Base-by-base conservation (phyloP, 2,888 invertebrate species). In the Mamestra brassicae region DNA sequence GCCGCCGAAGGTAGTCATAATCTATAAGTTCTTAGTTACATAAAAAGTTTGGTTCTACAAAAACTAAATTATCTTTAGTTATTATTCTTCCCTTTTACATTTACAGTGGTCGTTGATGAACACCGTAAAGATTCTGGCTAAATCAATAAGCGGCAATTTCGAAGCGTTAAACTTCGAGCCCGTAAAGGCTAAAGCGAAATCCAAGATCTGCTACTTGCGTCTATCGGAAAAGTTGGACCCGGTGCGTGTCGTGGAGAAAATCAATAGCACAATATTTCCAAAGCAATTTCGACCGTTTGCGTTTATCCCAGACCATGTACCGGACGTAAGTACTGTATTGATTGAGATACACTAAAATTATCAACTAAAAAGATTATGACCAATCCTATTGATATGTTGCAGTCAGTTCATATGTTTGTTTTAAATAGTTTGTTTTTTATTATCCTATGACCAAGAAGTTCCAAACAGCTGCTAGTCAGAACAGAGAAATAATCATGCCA, bases 141-240 rank as follows among this genome's bases (percentile, higher is more conserved):
- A 85, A 58, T 38, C 73, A 1, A 88, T 94, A 4, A 82, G 65
- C 0, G 93, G 92, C 0, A 82, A 88, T 3, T 94, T 91, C 60
- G 92, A 93, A 70, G 87, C 89, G 0, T 67, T 94, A 2, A 91
- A 90, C 72, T 92, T 93, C 57, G 45, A 57, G 3, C 1, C 7
- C 0, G 78, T 52, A 0, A 57, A 55, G 0, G 3, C 38, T 10
- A 65, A 45, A 58, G 0, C 8, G 10, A 71, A 57, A 1, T 88
- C 0, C 0, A 86, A 91, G 74, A 88, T 73, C 3, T 90, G 90
- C 11, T 94, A 91, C 68, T 4, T 95, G n/a, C 84, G 90, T 0
- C 73, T 94, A 1, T 91, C 93, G 0, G 90, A 89, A 26, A 89
- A 74, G 26, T 45, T 94, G 34, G 90, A 94, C 54, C 93, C 93